phyloP scores from a whole-genome alignment of 2,797 vertebrate species.

The Craterocephalus amniculus region DNA sequence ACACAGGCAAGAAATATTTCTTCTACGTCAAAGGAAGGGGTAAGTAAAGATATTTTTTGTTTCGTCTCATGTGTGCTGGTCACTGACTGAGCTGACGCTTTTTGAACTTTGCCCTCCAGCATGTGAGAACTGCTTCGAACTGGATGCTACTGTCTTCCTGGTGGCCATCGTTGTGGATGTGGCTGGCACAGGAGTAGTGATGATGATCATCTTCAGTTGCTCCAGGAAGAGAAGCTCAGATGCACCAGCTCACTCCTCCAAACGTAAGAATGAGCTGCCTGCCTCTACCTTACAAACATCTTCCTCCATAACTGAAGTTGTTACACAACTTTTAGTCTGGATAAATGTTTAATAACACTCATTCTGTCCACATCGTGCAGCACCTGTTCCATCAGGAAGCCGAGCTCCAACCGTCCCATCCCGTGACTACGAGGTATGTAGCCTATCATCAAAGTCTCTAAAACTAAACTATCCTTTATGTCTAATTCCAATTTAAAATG shows the following conservation, averaged over 20 bases:
- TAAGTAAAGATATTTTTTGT: slow-evolving; percentile 38
- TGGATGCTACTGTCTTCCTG: slow-evolving; percentile 6
- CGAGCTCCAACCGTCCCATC: slow-evolving; percentile 24
- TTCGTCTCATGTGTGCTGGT: background rate
- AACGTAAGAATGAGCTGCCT: slow-evolving; percentile 48
- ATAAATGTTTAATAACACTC: fast-evolving
- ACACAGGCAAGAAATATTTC: slow-evolving; percentile 8
- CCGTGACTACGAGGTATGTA: slow-evolving; percentile 72
- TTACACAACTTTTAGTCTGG: fast-evolving
- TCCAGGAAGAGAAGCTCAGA: slow-evolving; percentile 41
- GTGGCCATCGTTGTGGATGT: slow-evolving; percentile 32
- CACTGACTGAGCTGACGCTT: background rate
- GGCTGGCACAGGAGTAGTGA: slow-evolving; percentile 38
- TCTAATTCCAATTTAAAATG: too few species aligned
- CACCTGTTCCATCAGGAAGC: background rate
- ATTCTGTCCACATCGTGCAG: slow-evolving; percentile 17
- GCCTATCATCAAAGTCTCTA: too few species aligned
- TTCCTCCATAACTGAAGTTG: fast-evolving
- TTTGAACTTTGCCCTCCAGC: slow-evolving; percentile 43
- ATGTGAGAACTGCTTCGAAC: slow-evolving; percentile 72
- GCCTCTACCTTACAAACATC: fast-evolving
- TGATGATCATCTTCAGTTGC: slow-evolving; percentile 57
- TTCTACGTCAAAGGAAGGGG: slow-evolving; percentile 73
- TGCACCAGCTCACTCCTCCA: background rate
- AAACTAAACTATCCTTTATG: too few species aligned